Evolutionary conservation across 2,797 vertebrate genomes (phyloP).

Genomic region (Enoplosus armatus): DNA sequence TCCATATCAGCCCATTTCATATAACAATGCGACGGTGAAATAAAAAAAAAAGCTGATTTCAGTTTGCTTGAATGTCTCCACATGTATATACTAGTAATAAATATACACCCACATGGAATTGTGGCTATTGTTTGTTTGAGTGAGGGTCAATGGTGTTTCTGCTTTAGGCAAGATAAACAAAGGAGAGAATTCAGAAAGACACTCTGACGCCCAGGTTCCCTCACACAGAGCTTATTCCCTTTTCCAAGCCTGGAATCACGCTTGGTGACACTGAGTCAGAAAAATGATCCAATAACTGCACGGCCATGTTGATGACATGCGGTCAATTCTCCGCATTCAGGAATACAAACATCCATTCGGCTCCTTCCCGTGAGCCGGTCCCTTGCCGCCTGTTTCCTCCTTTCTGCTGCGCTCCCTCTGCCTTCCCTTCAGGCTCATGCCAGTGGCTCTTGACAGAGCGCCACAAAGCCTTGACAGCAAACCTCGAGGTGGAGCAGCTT

Average conservation of each 20-base stretch:
- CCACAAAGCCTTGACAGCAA: constrained; percentile 60
- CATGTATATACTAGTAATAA: constrained; percentile 34
- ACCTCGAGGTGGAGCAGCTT: constrained; percentile 51
- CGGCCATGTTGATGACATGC: constrained; percentile 47
- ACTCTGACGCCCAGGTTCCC: constrained; percentile 28
- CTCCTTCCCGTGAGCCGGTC: constrained; percentile 25
- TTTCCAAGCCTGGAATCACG: constrained; percentile 43
- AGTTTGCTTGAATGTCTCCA: not conserved
- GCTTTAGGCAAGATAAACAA: constrained; percentile 52
- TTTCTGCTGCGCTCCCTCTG: constrained; percentile 31
- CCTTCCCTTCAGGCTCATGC: constrained; percentile 56
- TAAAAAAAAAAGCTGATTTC: not conserved
- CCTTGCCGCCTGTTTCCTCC: constrained; percentile 39
- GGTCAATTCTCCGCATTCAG: constrained; percentile 43
- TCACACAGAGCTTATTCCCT: constrained; percentile 35
- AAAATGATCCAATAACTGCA: constrained; percentile 53
- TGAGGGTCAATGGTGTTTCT: constrained; percentile 24
- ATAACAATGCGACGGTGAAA: not conserved
- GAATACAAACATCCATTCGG: constrained; percentile 45
- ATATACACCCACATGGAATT: constrained; percentile 28
- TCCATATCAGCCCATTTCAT: not conserved
- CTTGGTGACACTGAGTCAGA: constrained; percentile 23
- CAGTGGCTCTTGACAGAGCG: constrained; percentile 56
- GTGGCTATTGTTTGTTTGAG: constrained; percentile 26
- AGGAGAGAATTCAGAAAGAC: constrained; percentile 42